Evolutionary conservation across 2,888 invertebrate genomes (phyloP).

Genomic region (Iselma pallidipennis): DNA sequence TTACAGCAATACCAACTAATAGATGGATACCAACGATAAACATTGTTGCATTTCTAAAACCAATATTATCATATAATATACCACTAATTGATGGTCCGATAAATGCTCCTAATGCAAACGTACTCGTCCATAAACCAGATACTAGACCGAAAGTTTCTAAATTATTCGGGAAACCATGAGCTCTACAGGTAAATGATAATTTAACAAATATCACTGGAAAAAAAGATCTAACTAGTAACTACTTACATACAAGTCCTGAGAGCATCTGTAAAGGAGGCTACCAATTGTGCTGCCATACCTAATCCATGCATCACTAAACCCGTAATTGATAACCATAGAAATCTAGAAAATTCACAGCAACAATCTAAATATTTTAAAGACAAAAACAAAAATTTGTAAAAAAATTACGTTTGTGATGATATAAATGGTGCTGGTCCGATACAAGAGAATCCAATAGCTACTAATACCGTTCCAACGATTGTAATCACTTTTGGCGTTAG

Average conservation of each 20-base stretch:
- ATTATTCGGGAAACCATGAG: conserved; percentile 78
- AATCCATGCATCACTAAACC: conserved; percentile 80
- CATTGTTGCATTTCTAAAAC: conserved; percentile 71
- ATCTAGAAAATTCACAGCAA: conserved; percentile 56
- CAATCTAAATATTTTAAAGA: background rate
- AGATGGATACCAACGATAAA: conserved; percentile 71
- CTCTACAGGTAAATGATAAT: conserved; percentile 54
- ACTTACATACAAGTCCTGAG: conserved; percentile 80
- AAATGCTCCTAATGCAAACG: conserved; percentile 86
- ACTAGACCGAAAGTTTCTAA: conserved; percentile 88
- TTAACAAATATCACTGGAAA: background rate
- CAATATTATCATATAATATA: conserved; percentile 72
- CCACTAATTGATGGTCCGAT: conserved; percentile 80
- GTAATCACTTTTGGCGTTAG: conserved; percentile 71
- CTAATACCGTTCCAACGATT: conserved; percentile 66
- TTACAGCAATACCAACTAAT: conserved; percentile 60
- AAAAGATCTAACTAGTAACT: conserved; percentile 1
- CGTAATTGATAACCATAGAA: conserved; percentile 68
- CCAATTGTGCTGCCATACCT: conserved; percentile 82
- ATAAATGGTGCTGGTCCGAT: conserved; percentile 83
- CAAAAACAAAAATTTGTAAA: background rate
- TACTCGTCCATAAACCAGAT: conserved; percentile 89
- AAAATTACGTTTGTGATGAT: conserved; percentile 61
- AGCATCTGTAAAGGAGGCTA: conserved; percentile 85
- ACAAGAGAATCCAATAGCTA: conserved; percentile 71